Evolutionary conservation across 2,888 invertebrate genomes (phyloP).

Genomic region (Perdita meconis): DNA sequence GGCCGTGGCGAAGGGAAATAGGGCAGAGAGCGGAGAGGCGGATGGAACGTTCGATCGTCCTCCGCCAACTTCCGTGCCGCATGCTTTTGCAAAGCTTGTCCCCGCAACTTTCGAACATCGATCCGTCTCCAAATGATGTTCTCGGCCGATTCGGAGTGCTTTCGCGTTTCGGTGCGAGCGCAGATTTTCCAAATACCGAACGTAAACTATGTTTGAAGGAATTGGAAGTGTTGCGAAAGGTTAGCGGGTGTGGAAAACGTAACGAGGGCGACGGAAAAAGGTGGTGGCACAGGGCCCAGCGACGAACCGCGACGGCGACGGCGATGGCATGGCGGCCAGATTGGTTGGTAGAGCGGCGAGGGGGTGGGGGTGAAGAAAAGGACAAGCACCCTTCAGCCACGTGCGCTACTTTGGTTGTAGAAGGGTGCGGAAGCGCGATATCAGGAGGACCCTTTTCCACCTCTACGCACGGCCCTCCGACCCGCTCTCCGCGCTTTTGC

Average conservation of each 20-base stretch:
- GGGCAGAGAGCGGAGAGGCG: conserved; percentile 36
- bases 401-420: conserved; percentile 76
- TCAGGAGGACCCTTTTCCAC: conserved; percentile 69
- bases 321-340: no score
- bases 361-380: conserved; percentile 40
- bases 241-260: neutral
- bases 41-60: conserved; percentile 5
- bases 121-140: neutral
- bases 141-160: no score
- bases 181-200: no score
- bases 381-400: conserved; percentile 68
- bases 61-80: conserved; percentile 8
- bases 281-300: conserved; percentile 7
- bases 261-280: no score
- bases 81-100: neutral
- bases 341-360: conserved; percentile 5
- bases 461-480: conserved; percentile 40
- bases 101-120: neutral
- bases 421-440: conserved; percentile 78
- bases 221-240: neutral
- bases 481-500: conserved; percentile 55
- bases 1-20: conserved; percentile 17
- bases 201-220: no score
- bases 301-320: no score
- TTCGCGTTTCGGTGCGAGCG: neutral